Percentiles rank a stretch among this genome's conserved stretches.
Conservation (phyloP, 92 coral and sea anemone species). For the Hydrozoanthus gracilis region DNA sequence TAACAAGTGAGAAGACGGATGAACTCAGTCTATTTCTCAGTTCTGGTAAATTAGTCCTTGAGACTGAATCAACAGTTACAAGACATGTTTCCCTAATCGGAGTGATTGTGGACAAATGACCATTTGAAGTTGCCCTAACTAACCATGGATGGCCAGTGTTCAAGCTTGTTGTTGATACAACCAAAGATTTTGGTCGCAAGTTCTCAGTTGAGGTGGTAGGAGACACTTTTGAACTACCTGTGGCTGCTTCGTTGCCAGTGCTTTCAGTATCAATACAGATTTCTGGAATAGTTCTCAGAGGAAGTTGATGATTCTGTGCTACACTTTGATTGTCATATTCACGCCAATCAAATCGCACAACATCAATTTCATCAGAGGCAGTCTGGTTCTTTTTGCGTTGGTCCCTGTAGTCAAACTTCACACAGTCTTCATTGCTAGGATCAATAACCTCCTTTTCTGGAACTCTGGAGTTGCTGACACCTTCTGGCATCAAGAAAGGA, state of each 20-base stretch:
- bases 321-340: conserved; percentile 25
- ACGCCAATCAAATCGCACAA: conserved; percentile 49
- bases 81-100: conserved; percentile 78
- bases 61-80: conserved; percentile 65
- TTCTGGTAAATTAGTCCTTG: conserved; percentile 69
- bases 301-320: background rate
- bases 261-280: conserved; percentile 18
- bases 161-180: conserved; percentile 19
- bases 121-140: conserved; percentile 69
- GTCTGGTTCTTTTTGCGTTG: background rate
- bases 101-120: conserved; percentile 45
- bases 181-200: conserved; percentile 32
- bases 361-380: background rate
- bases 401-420: conserved; percentile 37
- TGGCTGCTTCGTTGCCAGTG: background rate
- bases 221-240: conserved; percentile 12
- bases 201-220: background rate
- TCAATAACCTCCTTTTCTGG: conserved; percentile 72
- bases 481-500: conserved; percentile 93
- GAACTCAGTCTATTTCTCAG: conserved; percentile 78
- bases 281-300: conserved; percentile 36
- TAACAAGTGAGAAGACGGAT: conserved; percentile 83
- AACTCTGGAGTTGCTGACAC: conserved; percentile 63
- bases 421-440: conserved; percentile 59
- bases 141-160: conserved; percentile 37